Evolutionary conservation across 2,797 vertebrate species (phyloP), one percentile per base, ranked within the genome.

Genomic region (Mus minutoides): DNA sequence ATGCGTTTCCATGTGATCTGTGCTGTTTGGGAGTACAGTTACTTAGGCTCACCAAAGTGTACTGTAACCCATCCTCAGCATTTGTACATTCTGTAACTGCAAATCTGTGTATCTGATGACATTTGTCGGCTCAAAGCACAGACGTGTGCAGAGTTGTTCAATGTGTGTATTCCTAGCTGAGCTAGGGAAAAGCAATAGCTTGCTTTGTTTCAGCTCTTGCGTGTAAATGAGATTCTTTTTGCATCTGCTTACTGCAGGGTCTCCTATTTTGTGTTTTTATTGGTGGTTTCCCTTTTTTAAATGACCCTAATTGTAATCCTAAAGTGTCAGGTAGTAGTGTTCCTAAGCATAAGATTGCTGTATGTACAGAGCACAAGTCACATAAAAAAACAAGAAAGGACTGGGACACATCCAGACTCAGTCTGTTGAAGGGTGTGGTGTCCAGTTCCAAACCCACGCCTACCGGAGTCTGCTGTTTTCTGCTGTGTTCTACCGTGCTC

Each of bases 81-180:
- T 40, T 93, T 14, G 67, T 52, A 22, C 29, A 73, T 85, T 95
- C 54, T 64, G 7, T 90, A 88, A 85, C 21, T 95, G 67, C 52
- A 79, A 26, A 93, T 90, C 84, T 85, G 69, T 67, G 37, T 88
- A 69, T 10, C 94, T 82, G 40, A 56, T 89, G 79, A 76, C 83
- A 62, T 84, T 54, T 91, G 69, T 91, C 60, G 79, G 12, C 8
- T 9, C 54, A 62, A 89, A 56, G 80, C 62, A 87, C 29, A 78
- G 88, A 71, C 43, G 34, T 0, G 0, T 0, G 1, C 49, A 83
- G 17, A 49, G 31, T 62, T 90, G 43, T 94, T 29, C 58, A 79
- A 58, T 26, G 7, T 64, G 31, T 29, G 52, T 1, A 1, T 87
- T 88, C 34, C 37, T 37, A 82, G 58, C 46, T 24, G 56, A 60